Conservation (phyloP, 2,113 vertebrate genomes). For the Microcebus lehilahytsara region DNA sequence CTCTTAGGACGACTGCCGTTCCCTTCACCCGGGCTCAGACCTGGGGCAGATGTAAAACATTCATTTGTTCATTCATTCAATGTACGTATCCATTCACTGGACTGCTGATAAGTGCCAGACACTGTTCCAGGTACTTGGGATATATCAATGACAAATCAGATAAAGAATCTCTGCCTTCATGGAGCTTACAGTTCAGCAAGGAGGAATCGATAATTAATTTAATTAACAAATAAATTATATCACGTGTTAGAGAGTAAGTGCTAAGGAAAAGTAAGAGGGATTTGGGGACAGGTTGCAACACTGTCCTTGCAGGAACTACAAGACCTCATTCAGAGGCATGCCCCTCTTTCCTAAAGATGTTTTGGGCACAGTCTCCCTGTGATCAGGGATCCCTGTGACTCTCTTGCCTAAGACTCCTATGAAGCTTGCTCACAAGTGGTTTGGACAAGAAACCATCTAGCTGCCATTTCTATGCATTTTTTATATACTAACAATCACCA, state of each 20-base stretch:
- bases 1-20: background rate
- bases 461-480: background rate
- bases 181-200: background rate
- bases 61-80: slow-evolving; percentile 11
- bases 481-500: background rate
- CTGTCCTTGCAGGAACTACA: background rate
- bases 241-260: background rate
- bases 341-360: background rate
- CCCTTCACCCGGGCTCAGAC: background rate
- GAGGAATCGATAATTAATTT: background rate
- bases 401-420: background rate
- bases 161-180: background rate
- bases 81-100: background rate
- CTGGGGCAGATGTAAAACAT: background rate
- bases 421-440: background rate
- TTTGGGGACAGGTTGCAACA: background rate
- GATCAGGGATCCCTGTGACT: background rate
- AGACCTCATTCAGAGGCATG: background rate
- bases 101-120: background rate
- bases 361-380: background rate
- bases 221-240: background rate
- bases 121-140: background rate
- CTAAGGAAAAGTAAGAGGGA: background rate
- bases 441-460: background rate
- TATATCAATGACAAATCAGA: background rate